A percentile compares a stretch with the other conserved stretches of the same genome.
Conservation (phyloP, 2,113 vertebrate species). For the Myanophis thanlyinensis region DNA sequence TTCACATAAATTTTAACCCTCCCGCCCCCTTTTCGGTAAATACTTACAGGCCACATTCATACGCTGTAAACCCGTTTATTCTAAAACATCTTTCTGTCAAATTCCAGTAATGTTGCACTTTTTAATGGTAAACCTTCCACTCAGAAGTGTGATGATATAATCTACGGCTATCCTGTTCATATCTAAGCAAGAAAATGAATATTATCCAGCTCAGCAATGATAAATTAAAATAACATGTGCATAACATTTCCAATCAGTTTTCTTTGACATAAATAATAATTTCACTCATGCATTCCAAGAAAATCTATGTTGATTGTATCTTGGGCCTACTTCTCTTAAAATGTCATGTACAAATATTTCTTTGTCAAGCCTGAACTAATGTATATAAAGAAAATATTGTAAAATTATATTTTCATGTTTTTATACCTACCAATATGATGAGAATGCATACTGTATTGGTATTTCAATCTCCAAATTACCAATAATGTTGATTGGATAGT, state of each 20-base stretch:
- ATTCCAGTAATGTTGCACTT: constrained; percentile 21
- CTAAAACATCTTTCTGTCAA: constrained; percentile 30
- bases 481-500: constrained; percentile 72
- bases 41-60: constrained; percentile 21
- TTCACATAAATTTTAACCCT: constrained; percentile 35
- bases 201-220: constrained; percentile 65
- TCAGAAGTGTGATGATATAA: constrained; percentile 28
- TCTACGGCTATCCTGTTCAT: constrained; percentile 42
- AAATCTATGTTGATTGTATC: constrained; percentile 72
- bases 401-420: constrained; percentile 87
- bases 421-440: constrained; percentile 76
- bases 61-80: constrained; percentile 20
- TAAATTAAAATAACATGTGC: constrained; percentile 70
- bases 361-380: constrained; percentile 77
- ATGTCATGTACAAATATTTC: constrained; percentile 62
- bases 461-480: constrained; percentile 75
- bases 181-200: constrained; percentile 62
- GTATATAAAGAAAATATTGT: constrained; percentile 83
- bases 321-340: constrained; percentile 76
- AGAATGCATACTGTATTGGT: constrained; percentile 74
- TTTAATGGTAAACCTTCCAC: constrained; percentile 12
- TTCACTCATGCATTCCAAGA: constrained; percentile 57
- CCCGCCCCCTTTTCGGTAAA: constrained; percentile 9
- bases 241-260: constrained; percentile 51
- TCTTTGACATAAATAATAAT: constrained; percentile 58